phyloP scores from a whole-genome alignment of 2,888 invertebrate species.

The Parochlus steinenii region DNA sequence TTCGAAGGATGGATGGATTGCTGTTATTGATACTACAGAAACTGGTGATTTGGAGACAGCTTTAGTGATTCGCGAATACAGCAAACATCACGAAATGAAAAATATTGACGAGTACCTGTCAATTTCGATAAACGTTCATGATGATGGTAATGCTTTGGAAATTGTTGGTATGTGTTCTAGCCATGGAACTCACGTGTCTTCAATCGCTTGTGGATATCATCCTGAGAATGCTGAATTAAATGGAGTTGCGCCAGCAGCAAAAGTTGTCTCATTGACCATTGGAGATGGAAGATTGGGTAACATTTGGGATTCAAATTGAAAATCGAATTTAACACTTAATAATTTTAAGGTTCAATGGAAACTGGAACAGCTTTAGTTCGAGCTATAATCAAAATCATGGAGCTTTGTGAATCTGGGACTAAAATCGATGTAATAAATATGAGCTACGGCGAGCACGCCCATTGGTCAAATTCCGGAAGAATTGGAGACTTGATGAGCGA shows the following conservation, averaged over 20 bases:
- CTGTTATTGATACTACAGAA: constrained; percentile 26
- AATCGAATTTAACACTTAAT: no score
- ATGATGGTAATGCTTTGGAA: constrained; percentile 79
- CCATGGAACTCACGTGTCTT: constrained; percentile 96
- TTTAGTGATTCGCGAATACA: constrained; percentile 64
- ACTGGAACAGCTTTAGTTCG: constrained; percentile 85
- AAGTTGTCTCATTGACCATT: constrained; percentile 80
- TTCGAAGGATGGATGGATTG: constrained; percentile 74
- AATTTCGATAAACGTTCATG: constrained; percentile 81
- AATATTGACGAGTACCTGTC: constrained; percentile 68
- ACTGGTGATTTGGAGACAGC: constrained; percentile 63
- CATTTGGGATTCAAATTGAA: no score
- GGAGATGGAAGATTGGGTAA: constrained; percentile 85
- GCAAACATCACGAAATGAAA: constrained; percentile 62
- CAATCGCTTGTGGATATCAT: constrained; percentile 85
- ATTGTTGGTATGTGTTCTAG: constrained; percentile 87
- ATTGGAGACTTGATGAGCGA: constrained; percentile 71
- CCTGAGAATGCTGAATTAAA: constrained; percentile 73
- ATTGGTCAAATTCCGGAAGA: constrained; percentile 80
- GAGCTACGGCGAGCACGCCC: constrained; percentile 93
- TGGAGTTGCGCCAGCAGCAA: constrained; percentile 93
- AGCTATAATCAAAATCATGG: constrained; percentile 80
- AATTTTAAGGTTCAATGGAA: constrained; percentile 96
- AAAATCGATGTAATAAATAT: constrained; percentile 86
- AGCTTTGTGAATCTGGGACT: constrained; percentile 37